phyloP scores from a whole-genome alignment of 2,113 vertebrate species.

The Tympanuchus pallidicinctus region DNA sequence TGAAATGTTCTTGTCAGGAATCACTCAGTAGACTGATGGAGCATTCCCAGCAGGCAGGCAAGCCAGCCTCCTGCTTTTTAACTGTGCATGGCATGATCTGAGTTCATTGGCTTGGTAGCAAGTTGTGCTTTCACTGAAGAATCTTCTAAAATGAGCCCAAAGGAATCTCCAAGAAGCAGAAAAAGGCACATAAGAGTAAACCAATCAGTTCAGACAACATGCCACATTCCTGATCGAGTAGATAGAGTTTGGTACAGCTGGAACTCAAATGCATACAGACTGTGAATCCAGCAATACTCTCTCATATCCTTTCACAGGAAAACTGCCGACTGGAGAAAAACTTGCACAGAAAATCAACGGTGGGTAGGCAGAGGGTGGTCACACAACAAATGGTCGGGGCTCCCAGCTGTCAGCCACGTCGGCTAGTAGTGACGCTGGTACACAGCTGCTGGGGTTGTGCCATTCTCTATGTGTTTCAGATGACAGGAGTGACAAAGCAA shows the following conservation, averaged over 20 bases:
- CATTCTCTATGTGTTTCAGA: slow-evolving; percentile 87
- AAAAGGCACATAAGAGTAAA: slow-evolving; percentile 27
- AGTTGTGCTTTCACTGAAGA: not conserved
- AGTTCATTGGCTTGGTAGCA: not conserved
- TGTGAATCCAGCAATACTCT: not conserved
- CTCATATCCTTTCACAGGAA: not conserved
- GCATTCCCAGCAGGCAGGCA: not conserved
- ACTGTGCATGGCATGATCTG: not conserved
- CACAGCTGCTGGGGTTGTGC: slow-evolving; percentile 64
- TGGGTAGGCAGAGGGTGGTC: not conserved
- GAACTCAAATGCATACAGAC: not conserved
- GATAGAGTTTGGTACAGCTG: not conserved
- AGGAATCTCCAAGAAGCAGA: not conserved
- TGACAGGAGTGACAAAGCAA: slow-evolving; percentile 95
- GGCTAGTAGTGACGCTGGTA: slow-evolving; percentile 78
- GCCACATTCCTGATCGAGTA: not conserved
- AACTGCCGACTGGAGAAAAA: rapidly evolving
- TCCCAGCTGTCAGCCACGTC: not conserved
- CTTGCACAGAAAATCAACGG: slow-evolving; percentile 3
- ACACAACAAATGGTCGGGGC: not conserved
- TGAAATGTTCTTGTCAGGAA: slow-evolving; percentile 16
- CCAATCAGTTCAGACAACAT: not conserved
- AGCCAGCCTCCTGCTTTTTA: not conserved
- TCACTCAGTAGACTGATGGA: not conserved
- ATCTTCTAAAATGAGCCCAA: slow-evolving; percentile 23